Percentiles rank a stretch among this genome's conserved stretches.
Evolutionary conservation across 2,797 vertebrate species (phyloP).

Genomic region (Cynodonichthys magdalenae): DNA sequence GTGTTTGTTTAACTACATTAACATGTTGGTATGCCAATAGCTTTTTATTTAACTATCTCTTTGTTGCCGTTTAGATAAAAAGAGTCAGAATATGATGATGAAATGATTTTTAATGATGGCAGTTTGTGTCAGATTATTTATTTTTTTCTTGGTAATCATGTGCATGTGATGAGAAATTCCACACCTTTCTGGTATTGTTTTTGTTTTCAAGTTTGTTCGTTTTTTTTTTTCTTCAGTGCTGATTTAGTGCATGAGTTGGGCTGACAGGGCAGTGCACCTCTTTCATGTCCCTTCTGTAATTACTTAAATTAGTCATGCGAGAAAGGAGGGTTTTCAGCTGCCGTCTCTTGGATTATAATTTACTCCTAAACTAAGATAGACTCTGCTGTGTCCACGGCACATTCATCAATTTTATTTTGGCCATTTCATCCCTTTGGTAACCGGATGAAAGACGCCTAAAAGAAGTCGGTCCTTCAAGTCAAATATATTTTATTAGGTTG

Average conservation of each 20-base stretch:
- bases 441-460: slow-evolving; percentile 30
- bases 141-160: neutral
- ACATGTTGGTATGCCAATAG: neutral
- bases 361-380: slow-evolving; percentile 45
- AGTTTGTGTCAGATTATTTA: neutral
- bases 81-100: slow-evolving; percentile 5
- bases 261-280: slow-evolving; percentile 38
- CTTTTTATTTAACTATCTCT: neutral
- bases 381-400: slow-evolving; percentile 17
- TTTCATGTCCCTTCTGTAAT: slow-evolving; percentile 59
- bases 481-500: slow-evolving; percentile 19
- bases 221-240: slow-evolving; percentile 10
- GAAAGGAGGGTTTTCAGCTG: slow-evolving; percentile 42
- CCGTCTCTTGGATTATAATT: slow-evolving; percentile 47
- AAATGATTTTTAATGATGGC: slow-evolving; percentile 9
- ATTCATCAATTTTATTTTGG: slow-evolving; percentile 36
- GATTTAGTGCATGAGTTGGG: slow-evolving; percentile 34
- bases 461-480: slow-evolving; percentile 12
- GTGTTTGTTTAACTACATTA: neutral
- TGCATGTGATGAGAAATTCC: slow-evolving; percentile 1
- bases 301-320: slow-evolving; percentile 58
- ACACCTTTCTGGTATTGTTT: slow-evolving; percentile 3
- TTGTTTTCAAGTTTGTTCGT: slow-evolving; percentile 27
- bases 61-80: neutral
- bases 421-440: slow-evolving; percentile 23